Base-by-base conservation (phyloP, 92 coral and sea anemone genomes). In the Heteractis magnifica region DNA sequence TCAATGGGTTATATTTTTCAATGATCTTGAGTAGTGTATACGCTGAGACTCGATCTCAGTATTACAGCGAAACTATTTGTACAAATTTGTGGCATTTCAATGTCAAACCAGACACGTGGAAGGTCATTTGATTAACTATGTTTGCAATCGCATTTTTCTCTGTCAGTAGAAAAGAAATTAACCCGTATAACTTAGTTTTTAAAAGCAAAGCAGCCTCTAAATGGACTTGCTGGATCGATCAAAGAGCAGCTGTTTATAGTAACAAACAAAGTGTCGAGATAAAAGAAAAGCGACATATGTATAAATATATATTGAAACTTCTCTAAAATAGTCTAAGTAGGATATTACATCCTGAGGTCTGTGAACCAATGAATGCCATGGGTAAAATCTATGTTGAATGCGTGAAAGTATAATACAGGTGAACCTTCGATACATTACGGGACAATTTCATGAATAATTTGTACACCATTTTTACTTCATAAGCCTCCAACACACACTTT, bases 221-320 rank as follows among this genome's bases (percentile, higher is more conserved):
- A 53, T 53, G 58, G 58, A 53, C 58, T 1, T 64, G 73, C 23
- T 8, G 4, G 20, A 68, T 68, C 23, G 5, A 6, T 26, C 15
- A 26, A 68, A 68, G 49, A 26, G 58, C 73, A 68, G 73, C 73
- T 68, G 73, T 10, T 68, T 62, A 68, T 15, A 68, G 20, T 68
- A 68, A 16, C 11, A 55, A 16, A 8, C 49, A 26, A 68, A 21
- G 13, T 68, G 49, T 10, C 23, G 73, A 68, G 73, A 68, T 68
- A 68, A 68, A 68, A 11, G 73, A 26, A 23, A 23, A 53, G 13
- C 13, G 73, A 8, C 14, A 68, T 62, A 62, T 62, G 3, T 62
- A 62, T 62, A 20, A n/a, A 62, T 3, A 62, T 26, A 62, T 18
- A 62, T 62, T 62, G 10, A 62, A 62, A 62, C 44, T 34, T 34